Conservation (phyloP, 64 coral and sea anemone genomes). For the Exaiptasia diaphana region DNA sequence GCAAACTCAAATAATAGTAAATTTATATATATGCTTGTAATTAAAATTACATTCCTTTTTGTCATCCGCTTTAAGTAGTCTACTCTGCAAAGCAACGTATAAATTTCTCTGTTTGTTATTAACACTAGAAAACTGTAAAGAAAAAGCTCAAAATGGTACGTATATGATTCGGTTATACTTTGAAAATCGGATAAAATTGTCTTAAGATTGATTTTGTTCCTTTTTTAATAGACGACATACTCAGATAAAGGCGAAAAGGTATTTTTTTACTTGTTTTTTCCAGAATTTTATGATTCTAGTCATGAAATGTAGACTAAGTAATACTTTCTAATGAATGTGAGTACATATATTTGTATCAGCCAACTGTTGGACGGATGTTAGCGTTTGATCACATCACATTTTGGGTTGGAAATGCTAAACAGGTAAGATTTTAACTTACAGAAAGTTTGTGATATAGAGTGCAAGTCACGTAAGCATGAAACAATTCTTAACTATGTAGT, state of each 20-base stretch:
- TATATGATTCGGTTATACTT: no score
- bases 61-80: no score
- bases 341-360: conserved; percentile 55
- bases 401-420: conserved; percentile 98
- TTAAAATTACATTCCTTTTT: no score
- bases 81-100: no score
- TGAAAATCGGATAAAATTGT: no score
- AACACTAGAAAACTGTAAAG: neutral
- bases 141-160: neutral
- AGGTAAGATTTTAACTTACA: conserved; percentile 59
- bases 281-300: neutral
- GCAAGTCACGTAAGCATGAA: no score
- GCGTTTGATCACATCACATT: conserved; percentile 95
- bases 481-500: no score
- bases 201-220: neutral
- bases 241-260: conserved; percentile 93
- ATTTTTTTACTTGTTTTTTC: conserved; percentile 4
- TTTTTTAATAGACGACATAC: conserved; percentile 71
- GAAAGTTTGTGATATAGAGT: no score
- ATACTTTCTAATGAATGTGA: neutral
- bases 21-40: no score
- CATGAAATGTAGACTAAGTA: no score
- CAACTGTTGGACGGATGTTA: conserved; percentile 67
- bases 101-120: neutral
- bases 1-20: no score